Evolutionary conservation across 2,797 vertebrate species (phyloP).

Genomic region (Peromyscus nudipes): DNA sequence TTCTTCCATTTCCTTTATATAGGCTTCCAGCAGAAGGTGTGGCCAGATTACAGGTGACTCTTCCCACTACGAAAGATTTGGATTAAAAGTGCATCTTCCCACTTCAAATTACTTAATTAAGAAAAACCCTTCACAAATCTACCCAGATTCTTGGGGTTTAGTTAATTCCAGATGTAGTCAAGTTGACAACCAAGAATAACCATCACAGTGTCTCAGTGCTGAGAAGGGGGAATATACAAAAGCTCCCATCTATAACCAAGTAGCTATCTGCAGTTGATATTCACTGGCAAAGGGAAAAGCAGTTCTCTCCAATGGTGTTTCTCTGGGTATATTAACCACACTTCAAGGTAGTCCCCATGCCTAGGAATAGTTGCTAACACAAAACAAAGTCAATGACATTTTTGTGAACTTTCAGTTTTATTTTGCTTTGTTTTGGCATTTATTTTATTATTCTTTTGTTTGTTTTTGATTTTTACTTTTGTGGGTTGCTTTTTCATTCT

Average conservation of each 20-base stretch:
- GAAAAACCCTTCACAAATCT: not conserved
- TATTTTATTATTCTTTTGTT: not conserved
- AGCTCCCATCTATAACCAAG: not conserved
- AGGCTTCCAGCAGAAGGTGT: not conserved
- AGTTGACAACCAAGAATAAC: no score
- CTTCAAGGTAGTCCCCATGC: not conserved
- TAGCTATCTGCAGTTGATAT: not conserved
- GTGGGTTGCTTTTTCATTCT: not conserved
- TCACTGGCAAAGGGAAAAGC: not conserved
- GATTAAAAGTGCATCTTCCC: not conserved
- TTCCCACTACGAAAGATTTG: not conserved
- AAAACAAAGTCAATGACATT: not conserved
- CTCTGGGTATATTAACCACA: not conserved
- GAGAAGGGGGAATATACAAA: not conserved
- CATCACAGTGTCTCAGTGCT: not conserved
- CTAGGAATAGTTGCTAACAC: not conserved
- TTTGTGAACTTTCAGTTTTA: not conserved
- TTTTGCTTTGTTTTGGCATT: not conserved
- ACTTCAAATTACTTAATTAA: not conserved
- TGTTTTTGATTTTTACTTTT: not conserved
- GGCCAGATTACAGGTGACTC: not conserved
- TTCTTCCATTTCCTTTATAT: not conserved
- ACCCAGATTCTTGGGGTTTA: not conserved
- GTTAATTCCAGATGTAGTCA: not conserved
- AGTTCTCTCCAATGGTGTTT: not conserved